These are phyloP conservation scores for Mesocricetus auratus DNA, from an alignment of 2,113 vertebrate genomes.

Conservation along the genomic window DNA sequence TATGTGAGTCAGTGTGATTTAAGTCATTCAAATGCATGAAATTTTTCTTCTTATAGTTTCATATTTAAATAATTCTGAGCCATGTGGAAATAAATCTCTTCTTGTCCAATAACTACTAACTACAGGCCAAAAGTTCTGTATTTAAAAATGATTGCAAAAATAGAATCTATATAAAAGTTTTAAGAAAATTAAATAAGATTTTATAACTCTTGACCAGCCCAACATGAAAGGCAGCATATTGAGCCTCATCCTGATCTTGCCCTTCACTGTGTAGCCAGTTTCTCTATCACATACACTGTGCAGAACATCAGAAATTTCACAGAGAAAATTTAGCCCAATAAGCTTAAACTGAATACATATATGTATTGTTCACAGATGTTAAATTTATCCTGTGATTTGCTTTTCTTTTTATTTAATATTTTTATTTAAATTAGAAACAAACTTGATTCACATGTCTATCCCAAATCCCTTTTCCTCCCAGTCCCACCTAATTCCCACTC, in stretches of 20 bases:
- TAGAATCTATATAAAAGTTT: neutral
- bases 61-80: neutral
- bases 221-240: neutral
- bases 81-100: neutral
- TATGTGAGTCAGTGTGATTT: neutral
- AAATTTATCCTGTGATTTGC: too few species aligned
- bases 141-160: neutral
- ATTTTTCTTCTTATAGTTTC: neutral
- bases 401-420: too few species aligned
- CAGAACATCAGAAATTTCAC: neutral
- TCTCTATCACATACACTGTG: too few species aligned
- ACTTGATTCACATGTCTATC: too few species aligned
- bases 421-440: too few species aligned
- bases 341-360: too few species aligned
- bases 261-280: neutral
- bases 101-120: neutral
- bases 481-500: too few species aligned
- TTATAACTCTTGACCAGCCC: neutral
- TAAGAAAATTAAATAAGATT: neutral
- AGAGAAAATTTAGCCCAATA: neutral
- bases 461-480: too few species aligned
- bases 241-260: rapidly evolving
- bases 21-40: neutral
- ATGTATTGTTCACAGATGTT: too few species aligned
- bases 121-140: too few species aligned